A percentile compares a stretch with the other conserved stretches of the same genome.
phyloP scores from a whole-genome alignment of 2,888 invertebrate genomes.

The Malthinus seriepunctatus region DNA sequence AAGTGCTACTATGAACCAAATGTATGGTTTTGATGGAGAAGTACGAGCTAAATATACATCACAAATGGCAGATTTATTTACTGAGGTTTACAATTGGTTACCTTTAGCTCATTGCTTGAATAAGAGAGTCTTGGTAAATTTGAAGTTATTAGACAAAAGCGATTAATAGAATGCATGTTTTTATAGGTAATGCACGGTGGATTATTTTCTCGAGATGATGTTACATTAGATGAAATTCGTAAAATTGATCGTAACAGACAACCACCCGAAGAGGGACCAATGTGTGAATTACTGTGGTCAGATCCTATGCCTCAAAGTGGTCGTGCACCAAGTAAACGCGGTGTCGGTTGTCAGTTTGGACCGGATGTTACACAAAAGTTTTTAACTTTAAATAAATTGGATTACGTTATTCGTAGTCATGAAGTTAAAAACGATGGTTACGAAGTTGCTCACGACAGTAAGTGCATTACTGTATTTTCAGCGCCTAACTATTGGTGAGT shows the following conservation, averaged over 20 bases:
- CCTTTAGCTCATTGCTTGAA: slow-evolving; percentile 97
- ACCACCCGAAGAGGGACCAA: slow-evolving; percentile 93
- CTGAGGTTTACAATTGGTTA: slow-evolving; percentile 97
- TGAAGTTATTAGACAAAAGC: too few species aligned
- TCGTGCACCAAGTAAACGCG: slow-evolving; percentile 91
- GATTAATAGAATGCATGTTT: too few species aligned
- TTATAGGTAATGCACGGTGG: slow-evolving; percentile 98
- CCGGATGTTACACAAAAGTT: slow-evolving; percentile 94
- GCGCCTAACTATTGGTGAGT: slow-evolving; percentile 98
- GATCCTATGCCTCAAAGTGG: slow-evolving; percentile 93
- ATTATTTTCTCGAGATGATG: slow-evolving; percentile 89
- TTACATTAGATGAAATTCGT: slow-evolving; percentile 91
- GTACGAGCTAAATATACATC: slow-evolving; percentile 93
- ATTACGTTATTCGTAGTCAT: slow-evolving; percentile 95
- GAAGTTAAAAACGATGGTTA: slow-evolving; percentile 98
- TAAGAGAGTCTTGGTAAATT: slow-evolving; percentile 69
- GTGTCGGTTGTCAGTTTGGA: slow-evolving; percentile 98
- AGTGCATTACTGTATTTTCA: slow-evolving; percentile 98
- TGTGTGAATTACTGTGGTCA: slow-evolving; percentile 99
- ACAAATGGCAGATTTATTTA: slow-evolving; percentile 97
- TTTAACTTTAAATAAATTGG: slow-evolving; percentile 80
- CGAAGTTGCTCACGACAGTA: slow-evolving; percentile 91
- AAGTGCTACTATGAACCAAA: slow-evolving; percentile 97
- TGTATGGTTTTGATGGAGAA: slow-evolving; percentile 99
- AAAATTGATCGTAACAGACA: slow-evolving; percentile 91